A percentile compares a stretch with the other conserved stretches of the same genome.
phyloP scores from a whole-genome alignment of 2,888 invertebrate species.

The Syritta pipiens region DNA sequence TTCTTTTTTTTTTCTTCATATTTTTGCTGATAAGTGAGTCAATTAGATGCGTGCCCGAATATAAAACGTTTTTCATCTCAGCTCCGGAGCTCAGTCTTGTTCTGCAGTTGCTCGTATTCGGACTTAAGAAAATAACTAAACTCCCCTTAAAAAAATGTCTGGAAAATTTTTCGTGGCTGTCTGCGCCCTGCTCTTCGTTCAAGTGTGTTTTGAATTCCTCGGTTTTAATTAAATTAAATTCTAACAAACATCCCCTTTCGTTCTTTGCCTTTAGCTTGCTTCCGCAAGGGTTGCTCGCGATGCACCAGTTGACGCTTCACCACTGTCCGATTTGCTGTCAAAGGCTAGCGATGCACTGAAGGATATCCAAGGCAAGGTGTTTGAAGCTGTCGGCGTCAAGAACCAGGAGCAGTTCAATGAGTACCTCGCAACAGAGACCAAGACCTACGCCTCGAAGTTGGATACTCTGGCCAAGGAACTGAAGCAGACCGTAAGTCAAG shows the following conservation, averaged over 20 bases:
- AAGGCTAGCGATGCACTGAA: slow-evolving; percentile 25
- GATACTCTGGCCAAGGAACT: slow-evolving; percentile 23
- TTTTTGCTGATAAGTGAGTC: slow-evolving; percentile 61
- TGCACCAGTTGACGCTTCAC: slow-evolving; percentile 28
- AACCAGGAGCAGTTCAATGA: slow-evolving; percentile 45
- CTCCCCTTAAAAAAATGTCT: slow-evolving; percentile 47
- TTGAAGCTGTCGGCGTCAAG: slow-evolving; percentile 42
- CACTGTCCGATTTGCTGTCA: slow-evolving; percentile 31
- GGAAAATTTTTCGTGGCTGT: slow-evolving; percentile 49
- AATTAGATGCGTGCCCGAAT: slow-evolving; percentile 48
- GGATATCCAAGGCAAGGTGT: slow-evolving; percentile 31
- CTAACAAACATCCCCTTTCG: slow-evolving; percentile 8
- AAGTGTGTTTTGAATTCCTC: slow-evolving; percentile 36
- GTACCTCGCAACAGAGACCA: slow-evolving; percentile 23
- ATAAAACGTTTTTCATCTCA: slow-evolving; percentile 58
- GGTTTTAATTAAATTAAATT: neutral
- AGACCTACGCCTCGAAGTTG: slow-evolving; percentile 19
- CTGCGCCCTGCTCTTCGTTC: slow-evolving; percentile 55
- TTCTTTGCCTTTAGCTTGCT: slow-evolving; percentile 38
- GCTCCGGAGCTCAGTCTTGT: slow-evolving; percentile 53
- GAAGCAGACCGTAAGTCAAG: slow-evolving; percentile 44
- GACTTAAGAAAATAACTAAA: no score
- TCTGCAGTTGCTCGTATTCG: slow-evolving; percentile 46
- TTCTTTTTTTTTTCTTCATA: no score
- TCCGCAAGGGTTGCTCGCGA: slow-evolving; percentile 55